These are phyloP conservation scores for Mormyrus hasselquistii DNA, from an alignment of 2,797 vertebrate species.

Conservation along the genomic window DNA sequence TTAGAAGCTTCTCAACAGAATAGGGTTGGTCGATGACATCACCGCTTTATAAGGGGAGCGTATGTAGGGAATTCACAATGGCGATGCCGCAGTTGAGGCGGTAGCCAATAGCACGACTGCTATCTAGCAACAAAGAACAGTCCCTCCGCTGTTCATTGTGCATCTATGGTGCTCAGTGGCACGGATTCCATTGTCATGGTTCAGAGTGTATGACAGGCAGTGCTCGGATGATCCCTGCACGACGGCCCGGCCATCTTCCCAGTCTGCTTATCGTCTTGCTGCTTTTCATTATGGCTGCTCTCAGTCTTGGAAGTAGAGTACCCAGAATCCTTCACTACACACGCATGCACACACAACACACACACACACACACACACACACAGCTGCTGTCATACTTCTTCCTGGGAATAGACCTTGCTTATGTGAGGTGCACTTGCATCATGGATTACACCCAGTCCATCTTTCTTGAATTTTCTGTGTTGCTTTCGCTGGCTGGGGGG, in stretches of 20 bases:
- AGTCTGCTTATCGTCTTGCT: background rate
- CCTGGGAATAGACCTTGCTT: background rate
- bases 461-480: background rate
- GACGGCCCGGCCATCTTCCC: background rate
- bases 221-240: constrained; percentile 18
- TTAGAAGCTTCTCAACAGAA: background rate
- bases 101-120: constrained; percentile 15
- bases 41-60: background rate
- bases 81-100: constrained; percentile 6
- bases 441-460: background rate
- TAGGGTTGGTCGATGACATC: constrained; percentile 12
- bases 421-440: background rate
- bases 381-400: background rate
- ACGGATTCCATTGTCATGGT: background rate
- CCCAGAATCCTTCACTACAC: background rate
- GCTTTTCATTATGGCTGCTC: constrained; percentile 15
- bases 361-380: background rate
- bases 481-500: constrained; percentile 30
- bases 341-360: background rate
- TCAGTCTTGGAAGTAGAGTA: background rate
- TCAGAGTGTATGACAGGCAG: constrained; percentile 6
- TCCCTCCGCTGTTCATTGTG: constrained; percentile 11
- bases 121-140: constrained; percentile 10
- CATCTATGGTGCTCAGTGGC: background rate
- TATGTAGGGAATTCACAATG: constrained; percentile 18